phyloP scores from a whole-genome alignment of 2,113 vertebrate genomes.

The Raja brachyura region DNA sequence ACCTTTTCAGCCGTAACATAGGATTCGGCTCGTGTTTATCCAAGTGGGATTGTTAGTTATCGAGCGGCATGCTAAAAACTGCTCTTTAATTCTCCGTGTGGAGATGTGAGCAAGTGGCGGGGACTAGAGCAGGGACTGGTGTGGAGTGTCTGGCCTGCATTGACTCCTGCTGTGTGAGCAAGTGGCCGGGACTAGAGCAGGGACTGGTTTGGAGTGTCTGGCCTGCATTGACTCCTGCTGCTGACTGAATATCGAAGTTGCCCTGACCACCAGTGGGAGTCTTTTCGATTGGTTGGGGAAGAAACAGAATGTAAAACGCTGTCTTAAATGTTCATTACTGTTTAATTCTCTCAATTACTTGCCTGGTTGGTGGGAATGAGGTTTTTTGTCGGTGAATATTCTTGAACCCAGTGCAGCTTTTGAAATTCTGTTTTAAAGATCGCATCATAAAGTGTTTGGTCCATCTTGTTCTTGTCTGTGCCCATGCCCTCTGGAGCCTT shows the following conservation, averaged over 20 bases:
- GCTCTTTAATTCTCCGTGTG: not conserved
- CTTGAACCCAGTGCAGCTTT: not conserved
- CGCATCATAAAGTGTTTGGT: no score
- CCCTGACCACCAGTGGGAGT: not conserved
- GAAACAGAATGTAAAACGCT: not conserved
- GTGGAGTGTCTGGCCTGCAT: not conserved
- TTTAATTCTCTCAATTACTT: not conserved
- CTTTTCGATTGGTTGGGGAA: no score
- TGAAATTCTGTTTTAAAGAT: not conserved
- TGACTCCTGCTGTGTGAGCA: no score
- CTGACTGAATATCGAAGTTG: not conserved
- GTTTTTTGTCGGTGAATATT: not conserved
- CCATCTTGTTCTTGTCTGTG: no score
- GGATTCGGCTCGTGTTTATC: constrained; percentile 17
- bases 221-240: not conserved
- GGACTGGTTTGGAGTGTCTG: not conserved
- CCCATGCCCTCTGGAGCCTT: no score
- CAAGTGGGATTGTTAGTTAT: not conserved
- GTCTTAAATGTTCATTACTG: not conserved
- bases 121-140: not conserved
- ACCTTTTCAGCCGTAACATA: constrained; percentile 4
- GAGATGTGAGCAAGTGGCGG: not conserved
- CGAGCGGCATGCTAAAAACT: not conserved
- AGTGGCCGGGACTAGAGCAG: not conserved
- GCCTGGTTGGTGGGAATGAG: not conserved